Evolutionary conservation across 1,140 invertebrate genomes (phyloP), one percentile per base, ranked within the genome.

Genomic region (Leptinotarsa defecta): DNA sequence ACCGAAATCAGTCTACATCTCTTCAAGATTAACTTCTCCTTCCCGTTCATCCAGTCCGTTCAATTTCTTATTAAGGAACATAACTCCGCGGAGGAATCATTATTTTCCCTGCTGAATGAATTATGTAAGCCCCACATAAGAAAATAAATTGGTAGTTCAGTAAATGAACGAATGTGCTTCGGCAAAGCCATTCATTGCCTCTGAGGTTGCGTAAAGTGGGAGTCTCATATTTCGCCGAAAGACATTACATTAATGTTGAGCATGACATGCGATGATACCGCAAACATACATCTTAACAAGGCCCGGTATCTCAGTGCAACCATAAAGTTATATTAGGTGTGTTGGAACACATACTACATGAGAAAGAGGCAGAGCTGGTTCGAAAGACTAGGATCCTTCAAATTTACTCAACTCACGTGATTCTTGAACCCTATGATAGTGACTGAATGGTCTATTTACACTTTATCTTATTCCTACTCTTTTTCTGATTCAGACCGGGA

Each of bases 171-270:
- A 62, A 71, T 71, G 61, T 48, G 70, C 49, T 20, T 24, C 5
- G 4, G 67, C 4, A 11, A 57, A 57, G 52, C 52, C 52, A 57
- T 24, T n/a, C 52, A 57, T 24, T n/a, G 43, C 49, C 70, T 57
- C 70, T 11, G 22, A 71, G 70, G 70, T 71, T 52, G 70, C 22
- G 24, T 71, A 71, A 62, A 62, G 22, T 24, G 43, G 5, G 34
- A 24, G 70, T 15, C 70, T 71, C 70, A 27, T 74, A 74, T 77
- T 74, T 74, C 73, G 76, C 63, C 61, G 49, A 71, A 74, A 77
- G 76, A 77, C 76, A 72, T 77, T 72, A 74, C 76, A 77, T 77
- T 77, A 77, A 77, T 75, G 76, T 77, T 75, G 71, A 75, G 76
- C 76, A 76, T 78, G 77, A 78, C 74, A 73, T 78, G 77, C 76